Conservation (phyloP, 2,888 invertebrate genomes). For the Drosophila eohydei region DNA sequence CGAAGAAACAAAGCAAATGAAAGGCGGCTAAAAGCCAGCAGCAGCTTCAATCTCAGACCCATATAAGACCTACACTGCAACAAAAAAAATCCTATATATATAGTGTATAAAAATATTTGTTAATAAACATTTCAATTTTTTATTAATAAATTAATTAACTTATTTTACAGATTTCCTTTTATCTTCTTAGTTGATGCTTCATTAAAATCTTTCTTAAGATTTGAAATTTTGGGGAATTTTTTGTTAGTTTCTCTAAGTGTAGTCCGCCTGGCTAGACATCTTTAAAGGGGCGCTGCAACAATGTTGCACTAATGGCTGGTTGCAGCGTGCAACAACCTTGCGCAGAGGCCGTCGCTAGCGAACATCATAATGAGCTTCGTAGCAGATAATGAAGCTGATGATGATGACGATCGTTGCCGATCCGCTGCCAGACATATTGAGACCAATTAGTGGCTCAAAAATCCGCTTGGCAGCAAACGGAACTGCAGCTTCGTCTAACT, state of each 20-base stretch:
- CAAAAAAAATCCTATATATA: neutral
- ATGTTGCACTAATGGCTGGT: slow-evolving; percentile 69
- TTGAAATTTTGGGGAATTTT: too few species aligned
- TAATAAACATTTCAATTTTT: too few species aligned
- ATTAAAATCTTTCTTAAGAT: too few species aligned
- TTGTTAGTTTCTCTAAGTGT: slow-evolving; percentile 1
- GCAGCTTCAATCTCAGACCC: slow-evolving; percentile 20
- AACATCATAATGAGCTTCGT: slow-evolving; percentile 1
- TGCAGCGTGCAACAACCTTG: slow-evolving; percentile 73
- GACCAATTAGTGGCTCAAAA: slow-evolving; percentile 82
- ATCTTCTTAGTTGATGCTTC: too few species aligned
- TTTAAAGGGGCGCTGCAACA: slow-evolving; percentile 52
- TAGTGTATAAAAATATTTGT: too few species aligned
- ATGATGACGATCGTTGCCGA: slow-evolving; percentile 36
- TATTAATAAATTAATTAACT: too few species aligned
- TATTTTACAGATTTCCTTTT: too few species aligned
- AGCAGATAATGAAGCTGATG: slow-evolving; percentile 27
- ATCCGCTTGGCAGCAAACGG: slow-evolving; percentile 83
- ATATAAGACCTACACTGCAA: slow-evolving; percentile 17
- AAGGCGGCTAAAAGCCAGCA: slow-evolving; percentile 37
- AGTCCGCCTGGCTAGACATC: slow-evolving; percentile 1
- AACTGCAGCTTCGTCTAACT: slow-evolving; percentile 78
- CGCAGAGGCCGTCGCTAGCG: slow-evolving; percentile 27
- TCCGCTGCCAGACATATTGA: slow-evolving; percentile 71
- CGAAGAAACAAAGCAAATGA: slow-evolving; percentile 34